Evolutionary conservation across 1,140 invertebrate species (phyloP), one percentile per base, ranked within the genome.

Genomic region (Drosophila simulans): DNA sequence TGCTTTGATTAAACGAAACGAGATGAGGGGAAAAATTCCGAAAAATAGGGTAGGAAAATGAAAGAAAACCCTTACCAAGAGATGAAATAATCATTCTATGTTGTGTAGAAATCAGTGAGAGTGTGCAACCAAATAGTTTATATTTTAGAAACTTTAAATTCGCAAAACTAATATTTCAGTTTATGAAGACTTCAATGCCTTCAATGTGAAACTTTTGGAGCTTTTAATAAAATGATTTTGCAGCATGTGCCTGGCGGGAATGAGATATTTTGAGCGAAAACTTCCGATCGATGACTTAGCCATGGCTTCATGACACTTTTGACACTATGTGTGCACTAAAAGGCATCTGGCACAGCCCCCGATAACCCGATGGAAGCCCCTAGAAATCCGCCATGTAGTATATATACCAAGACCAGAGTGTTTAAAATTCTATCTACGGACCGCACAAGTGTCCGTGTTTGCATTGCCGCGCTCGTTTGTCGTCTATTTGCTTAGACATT

Each of bases 401-500:
- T 17, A 35, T 37, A 13, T 13, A 22, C 17, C 45, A 15, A 66
- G 25, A 46, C 51, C 57, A 60, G 54, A 77, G 79, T 59, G 69
- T 35, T 75, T 57, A 65, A 62, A 75, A 74, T 75, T 75, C 78
- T 72, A 81, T 64, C 55, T 77, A 51, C 76, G 73, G 52, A 83
- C 57, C 69, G 83, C 79, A 78, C 82, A 84, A 85, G 81, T 85
- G 73, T 85, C 82, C 82, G 80, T 83, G 59, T 88, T 88, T 83
- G 80, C 80, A 62, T 88, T 86, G 79, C 84, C 80, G 74, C 77
- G 84, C 76, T 78, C 56, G 63, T 70, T 63, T 49, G 69, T 73
- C 80, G 66, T 64, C 71, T 89, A 80, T 89, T 88, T 88, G 83
- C 70, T 88, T 88, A 88, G 83, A 89, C 84, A 86, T 75, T 78